These are phyloP conservation scores for Cyaniris semiargus DNA, from an alignment of 2,888 invertebrate species.

Conservation along the genomic window DNA sequence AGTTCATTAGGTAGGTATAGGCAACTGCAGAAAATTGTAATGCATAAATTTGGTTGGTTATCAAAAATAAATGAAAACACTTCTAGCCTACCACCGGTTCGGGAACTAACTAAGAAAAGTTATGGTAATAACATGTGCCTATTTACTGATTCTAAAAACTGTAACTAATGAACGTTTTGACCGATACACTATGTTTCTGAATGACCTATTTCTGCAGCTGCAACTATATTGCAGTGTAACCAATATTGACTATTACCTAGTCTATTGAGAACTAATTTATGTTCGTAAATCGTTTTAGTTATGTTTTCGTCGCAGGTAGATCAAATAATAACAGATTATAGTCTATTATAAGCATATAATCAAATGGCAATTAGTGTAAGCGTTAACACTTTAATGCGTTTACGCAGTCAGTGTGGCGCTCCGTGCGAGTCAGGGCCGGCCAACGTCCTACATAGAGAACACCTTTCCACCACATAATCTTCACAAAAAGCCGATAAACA, in stretches of 20 bases:
- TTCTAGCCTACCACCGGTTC: no score
- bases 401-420: slow-evolving; percentile 7
- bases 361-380: neutral
- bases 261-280: neutral
- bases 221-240: neutral
- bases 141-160: no score
- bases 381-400: neutral
- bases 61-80: no score
- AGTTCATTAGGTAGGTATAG: no score
- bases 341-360: neutral
- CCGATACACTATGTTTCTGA: neutral
- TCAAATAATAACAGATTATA: neutral
- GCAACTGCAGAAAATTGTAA: no score
- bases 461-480: slow-evolving; percentile 33
- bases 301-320: neutral
- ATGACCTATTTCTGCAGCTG: neutral
- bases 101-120: no score
- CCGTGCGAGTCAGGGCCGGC: slow-evolving; percentile 61
- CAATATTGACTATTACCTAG: neutral
- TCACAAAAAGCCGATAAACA: slow-evolving; percentile 23
- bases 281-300: neutral
- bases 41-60: no score
- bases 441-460: slow-evolving; percentile 56
- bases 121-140: no score
- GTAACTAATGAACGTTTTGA: no score